Evolutionary conservation across 1,140 invertebrate species (phyloP), one percentile per base, ranked within the genome.

Genomic region (Pissodes strobi): DNA sequence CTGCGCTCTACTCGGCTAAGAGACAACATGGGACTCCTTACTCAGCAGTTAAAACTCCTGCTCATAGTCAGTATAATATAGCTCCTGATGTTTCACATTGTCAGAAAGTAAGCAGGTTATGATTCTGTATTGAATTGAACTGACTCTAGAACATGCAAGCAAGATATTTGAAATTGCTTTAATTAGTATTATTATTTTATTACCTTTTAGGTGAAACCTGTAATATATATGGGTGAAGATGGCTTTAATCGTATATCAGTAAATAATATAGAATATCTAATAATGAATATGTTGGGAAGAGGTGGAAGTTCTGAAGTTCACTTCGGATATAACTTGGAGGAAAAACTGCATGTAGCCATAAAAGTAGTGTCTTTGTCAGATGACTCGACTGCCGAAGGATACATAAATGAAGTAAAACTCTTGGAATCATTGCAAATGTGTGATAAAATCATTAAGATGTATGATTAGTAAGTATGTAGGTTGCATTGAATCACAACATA

Each of bases 361-460:
- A 78, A 78, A 65, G 56, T 66, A 72, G 90, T 92, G 1, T 85
- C 90, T 73, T 80, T 96, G 53, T 82, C 82, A 12, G 85, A 90
- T 78, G 83, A 87, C 15, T 79, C 84, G 1, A 49, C 57, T 2
- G 84, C 88, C 0, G 81, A 89, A 68, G 90, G 91, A 4, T 98
- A 93, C 78, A 81, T 93, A 23, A 95, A 98, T 77, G 97, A 99
- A 83, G 92, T 97, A 34, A 82, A 87, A 62, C 81, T 97, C 63
- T 80, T 99, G n/a, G 77, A 87, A 46, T 87, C 88, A 74, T 82
- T 99, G 30, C 93, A 96, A 79, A 87, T 88, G 43, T 90, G 90
- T 64, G 83, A 88, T 41, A 83, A 86, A 68, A 91, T 99, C 41
- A 90, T 99, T 66, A 86, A 85, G 58, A 87, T 99, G 74, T 90